Evolutionary conservation across 2,888 invertebrate species (phyloP).

Genomic region (Saturnia pavonia): DNA sequence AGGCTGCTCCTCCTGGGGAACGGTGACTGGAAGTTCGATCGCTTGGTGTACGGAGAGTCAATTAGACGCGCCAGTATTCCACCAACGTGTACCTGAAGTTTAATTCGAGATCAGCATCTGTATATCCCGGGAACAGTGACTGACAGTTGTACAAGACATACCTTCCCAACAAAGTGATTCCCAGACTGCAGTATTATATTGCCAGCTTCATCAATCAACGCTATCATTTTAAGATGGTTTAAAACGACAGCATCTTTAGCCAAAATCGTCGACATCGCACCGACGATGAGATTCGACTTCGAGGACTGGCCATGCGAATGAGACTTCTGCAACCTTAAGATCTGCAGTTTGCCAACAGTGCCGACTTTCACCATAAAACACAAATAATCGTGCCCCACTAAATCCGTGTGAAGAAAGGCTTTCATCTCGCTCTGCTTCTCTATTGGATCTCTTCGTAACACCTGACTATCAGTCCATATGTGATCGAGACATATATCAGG

Average conservation of each 20-base stretch:
- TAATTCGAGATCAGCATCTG: neutral
- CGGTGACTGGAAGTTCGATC: slow-evolving; percentile 59
- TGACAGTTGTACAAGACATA: slow-evolving; percentile 31
- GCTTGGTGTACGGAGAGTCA: slow-evolving; percentile 68
- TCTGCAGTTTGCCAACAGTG: slow-evolving; percentile 81
- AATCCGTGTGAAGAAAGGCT: slow-evolving; percentile 92
- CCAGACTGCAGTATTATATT: slow-evolving; percentile 93
- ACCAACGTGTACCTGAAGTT: slow-evolving; percentile 85
- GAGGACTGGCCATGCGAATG: slow-evolving; percentile 70
- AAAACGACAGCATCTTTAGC: slow-evolving; percentile 93
- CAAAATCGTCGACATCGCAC: slow-evolving; percentile 85
- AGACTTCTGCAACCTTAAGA: slow-evolving; percentile 85
- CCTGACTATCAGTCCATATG: slow-evolving; percentile 91
- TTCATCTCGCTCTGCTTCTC: slow-evolving; percentile 74
- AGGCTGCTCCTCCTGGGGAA: slow-evolving; percentile 86
- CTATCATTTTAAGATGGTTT: slow-evolving; percentile 91
- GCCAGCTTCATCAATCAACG: slow-evolving; percentile 90
- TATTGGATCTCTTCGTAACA: slow-evolving; percentile 57
- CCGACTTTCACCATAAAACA: slow-evolving; percentile 85
- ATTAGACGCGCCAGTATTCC: slow-evolving; percentile 83
- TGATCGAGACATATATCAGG: slow-evolving; percentile 95
- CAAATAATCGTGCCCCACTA: slow-evolving; percentile 91
- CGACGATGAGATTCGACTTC: slow-evolving; percentile 87
- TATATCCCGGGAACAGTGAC: neutral
- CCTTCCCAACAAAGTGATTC: slow-evolving; percentile 89